Evolutionary conservation across 2,888 invertebrate genomes (phyloP).

Genomic region (Galeopsomyia nigrocyanea): DNA sequence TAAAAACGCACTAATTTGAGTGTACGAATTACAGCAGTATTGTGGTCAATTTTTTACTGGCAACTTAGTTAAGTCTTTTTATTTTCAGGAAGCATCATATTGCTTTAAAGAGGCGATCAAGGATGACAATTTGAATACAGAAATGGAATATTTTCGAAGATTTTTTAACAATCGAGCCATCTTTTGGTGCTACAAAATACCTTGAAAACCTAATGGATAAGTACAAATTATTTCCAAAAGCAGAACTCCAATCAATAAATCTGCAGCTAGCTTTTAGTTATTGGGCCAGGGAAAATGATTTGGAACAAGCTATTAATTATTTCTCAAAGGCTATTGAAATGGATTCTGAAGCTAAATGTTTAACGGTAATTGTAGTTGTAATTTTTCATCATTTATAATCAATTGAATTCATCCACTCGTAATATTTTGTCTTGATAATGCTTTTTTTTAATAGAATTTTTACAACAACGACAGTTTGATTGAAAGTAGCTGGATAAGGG

Average conservation of each 20-base stretch:
- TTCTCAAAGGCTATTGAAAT: constrained; percentile 26
- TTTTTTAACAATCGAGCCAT: too few relatives aligned
- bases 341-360: constrained; percentile 4
- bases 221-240: constrained; percentile 19
- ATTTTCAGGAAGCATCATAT: too few relatives aligned
- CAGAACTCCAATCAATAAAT: constrained; percentile 12
- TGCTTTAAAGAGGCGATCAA: too few relatives aligned
- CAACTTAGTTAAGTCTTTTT: too few relatives aligned
- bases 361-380: constrained; percentile 19
- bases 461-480: too few relatives aligned
- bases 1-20: too few relatives aligned
- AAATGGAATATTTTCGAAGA: too few relatives aligned
- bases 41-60: too few relatives aligned
- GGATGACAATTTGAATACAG: too few relatives aligned
- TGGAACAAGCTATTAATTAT: constrained; percentile 20
- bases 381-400: background rate
- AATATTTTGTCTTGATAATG: background rate
- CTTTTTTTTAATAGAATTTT: constrained; percentile 5
- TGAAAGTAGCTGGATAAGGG: too few relatives aligned
- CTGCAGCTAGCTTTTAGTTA: constrained; percentile 21
- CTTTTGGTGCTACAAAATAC: constrained; percentile 12
- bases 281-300: background rate
- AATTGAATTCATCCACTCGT: background rate
- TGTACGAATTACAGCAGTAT: too few relatives aligned
- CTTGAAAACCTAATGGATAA: constrained; percentile 10